Evolutionary conservation across 2,888 invertebrate species (phyloP).

Genomic region (Lottia gigantea): DNA sequence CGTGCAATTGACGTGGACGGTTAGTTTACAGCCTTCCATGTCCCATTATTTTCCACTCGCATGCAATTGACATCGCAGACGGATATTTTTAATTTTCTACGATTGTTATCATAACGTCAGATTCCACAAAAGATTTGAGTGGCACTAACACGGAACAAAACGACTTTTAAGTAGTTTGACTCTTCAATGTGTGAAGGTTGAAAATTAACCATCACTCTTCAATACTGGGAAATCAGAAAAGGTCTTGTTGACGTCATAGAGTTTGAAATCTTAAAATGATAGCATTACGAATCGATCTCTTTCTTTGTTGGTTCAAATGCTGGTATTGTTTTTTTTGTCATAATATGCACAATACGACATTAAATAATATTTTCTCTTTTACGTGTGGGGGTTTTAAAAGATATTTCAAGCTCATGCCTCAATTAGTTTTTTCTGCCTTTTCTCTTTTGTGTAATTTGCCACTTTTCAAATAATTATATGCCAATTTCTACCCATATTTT

Average conservation of each 20-base stretch:
- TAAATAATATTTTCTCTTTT: too few relatives aligned
- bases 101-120: neutral
- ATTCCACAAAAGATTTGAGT: neutral
- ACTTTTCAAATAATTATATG: too few relatives aligned
- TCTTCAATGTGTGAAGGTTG: constrained; percentile 7
- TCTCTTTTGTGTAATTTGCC: too few relatives aligned
- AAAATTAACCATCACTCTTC: constrained; percentile 2
- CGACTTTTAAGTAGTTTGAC: constrained; percentile 1
- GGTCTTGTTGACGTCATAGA: neutral
- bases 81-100: neutral
- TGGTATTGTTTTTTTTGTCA: too few relatives aligned
- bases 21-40: neutral
- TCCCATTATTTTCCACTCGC: neutral
- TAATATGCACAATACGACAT: too few relatives aligned
- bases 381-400: too few relatives aligned
- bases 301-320: too few relatives aligned
- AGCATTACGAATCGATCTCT: too few relatives aligned
- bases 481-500: too few relatives aligned
- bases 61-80: neutral
- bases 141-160: constrained; percentile 3
- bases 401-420: too few relatives aligned
- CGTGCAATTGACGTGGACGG: neutral
- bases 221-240: neutral
- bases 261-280: too few relatives aligned
- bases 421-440: too few relatives aligned